Conservation (phyloP, 2,888 invertebrate genomes). For the Neelides folsomi region DNA sequence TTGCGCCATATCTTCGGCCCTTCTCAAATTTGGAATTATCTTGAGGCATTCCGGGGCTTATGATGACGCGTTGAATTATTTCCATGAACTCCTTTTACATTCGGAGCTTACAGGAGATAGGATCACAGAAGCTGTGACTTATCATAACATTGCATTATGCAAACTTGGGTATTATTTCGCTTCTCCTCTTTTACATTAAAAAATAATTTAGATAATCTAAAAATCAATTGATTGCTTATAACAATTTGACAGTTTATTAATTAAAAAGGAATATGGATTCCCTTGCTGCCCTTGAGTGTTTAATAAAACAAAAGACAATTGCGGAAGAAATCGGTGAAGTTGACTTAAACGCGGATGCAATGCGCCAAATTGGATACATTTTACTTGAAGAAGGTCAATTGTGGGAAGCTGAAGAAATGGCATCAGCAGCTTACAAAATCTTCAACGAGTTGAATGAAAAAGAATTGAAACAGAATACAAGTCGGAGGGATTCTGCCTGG, state of each 20-base stretch:
- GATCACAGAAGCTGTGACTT: conserved; percentile 20
- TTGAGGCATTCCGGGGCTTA: conserved; percentile 17
- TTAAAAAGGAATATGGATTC: conserved; percentile 11
- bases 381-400: conserved; percentile 24
- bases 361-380: conserved; percentile 20
- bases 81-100: conserved; percentile 19
- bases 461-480: neutral
- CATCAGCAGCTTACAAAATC: conserved; percentile 8
- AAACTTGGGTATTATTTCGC: conserved; percentile 11
- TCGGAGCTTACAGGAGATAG: conserved; percentile 15
- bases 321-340: conserved; percentile 5
- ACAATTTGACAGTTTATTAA: too few species aligned
- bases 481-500: conserved; percentile 11
- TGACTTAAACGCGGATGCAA: conserved; percentile 23
- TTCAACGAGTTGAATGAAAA: neutral
- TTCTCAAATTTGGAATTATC: conserved; percentile 23
- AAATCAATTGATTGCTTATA: too few species aligned
- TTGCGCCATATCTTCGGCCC: conserved; percentile 17
- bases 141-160: conserved; percentile 21
- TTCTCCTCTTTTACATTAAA: too few species aligned
- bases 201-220: too few species aligned
- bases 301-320: conserved; percentile 19
- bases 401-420: conserved; percentile 25
- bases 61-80: conserved; percentile 25
- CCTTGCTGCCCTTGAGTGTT: conserved; percentile 22